Evolutionary conservation across 2,888 invertebrate genomes (phyloP).

Genomic region (Spodoptera littoralis): DNA sequence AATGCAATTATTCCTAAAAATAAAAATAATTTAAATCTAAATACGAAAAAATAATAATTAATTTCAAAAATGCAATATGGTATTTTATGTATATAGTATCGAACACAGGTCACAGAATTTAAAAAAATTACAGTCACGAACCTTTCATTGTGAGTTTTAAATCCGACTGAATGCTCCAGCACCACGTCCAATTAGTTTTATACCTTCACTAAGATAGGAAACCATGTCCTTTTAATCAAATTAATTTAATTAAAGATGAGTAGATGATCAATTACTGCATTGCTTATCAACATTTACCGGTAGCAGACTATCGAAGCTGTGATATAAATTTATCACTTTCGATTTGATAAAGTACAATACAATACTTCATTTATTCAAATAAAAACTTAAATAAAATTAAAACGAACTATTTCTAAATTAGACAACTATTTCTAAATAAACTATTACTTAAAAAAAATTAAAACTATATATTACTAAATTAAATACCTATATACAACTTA

Average conservation of each 20-base stretch:
- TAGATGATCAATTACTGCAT: conserved; percentile 41
- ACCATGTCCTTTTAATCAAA: conserved; percentile 55
- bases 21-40: conserved; percentile 6
- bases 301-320: conserved; percentile 28
- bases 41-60: too few species aligned
- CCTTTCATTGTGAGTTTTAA: conserved; percentile 56
- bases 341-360: conserved; percentile 30
- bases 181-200: conserved; percentile 40
- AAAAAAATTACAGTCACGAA: conserved; percentile 21
- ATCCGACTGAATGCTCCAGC: conserved; percentile 31
- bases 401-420: too few species aligned
- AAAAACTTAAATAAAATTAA: too few species aligned
- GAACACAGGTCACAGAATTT: too few species aligned
- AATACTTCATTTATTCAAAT: conserved; percentile 4
- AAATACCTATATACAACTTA: too few species aligned
- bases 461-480: too few species aligned
- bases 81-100: too few species aligned
- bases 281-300: conserved; percentile 24
- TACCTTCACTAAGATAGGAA: conserved; percentile 50
- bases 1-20: conserved; percentile 62
- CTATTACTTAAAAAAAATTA: too few species aligned
- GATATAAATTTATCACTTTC: conserved; percentile 36
- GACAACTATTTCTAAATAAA: too few species aligned
- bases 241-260: too few species aligned
- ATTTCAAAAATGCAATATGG: too few species aligned